A percentile compares a stretch with the other conserved stretches of the same genome.
Evolutionary conservation across 2,797 vertebrate genomes (phyloP).

Genomic region (Molossus alvarezi): DNA sequence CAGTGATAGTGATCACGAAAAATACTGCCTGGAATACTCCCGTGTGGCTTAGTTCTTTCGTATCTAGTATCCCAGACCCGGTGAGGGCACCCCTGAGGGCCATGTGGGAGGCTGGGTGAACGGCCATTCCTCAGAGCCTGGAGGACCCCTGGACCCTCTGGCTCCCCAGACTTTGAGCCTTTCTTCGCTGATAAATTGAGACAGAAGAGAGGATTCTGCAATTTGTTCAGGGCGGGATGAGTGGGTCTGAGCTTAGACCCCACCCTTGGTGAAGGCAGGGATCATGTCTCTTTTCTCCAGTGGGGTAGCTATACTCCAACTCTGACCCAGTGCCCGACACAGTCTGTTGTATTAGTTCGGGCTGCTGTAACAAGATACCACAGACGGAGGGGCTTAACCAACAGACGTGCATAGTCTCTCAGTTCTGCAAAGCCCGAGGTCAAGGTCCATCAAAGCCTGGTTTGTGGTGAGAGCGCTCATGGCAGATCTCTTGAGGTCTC

Average conservation of each 20-base stretch:
- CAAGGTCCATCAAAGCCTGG: neutral
- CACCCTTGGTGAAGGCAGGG: neutral
- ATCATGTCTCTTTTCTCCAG: neutral
- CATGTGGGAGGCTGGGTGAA: neutral
- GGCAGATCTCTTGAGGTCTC: neutral
- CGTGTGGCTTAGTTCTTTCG: neutral
- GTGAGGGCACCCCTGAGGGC: neutral
- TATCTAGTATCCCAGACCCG: neutral
- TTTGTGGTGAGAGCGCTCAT: neutral
- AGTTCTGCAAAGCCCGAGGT: neutral
- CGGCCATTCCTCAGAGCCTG: neutral
- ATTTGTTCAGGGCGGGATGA: neutral
- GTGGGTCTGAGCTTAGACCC: neutral
- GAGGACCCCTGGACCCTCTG: neutral
- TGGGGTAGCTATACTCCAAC: neutral
- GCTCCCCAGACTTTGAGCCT: neutral
- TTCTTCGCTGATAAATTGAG: neutral
- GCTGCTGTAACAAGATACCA: neutral
- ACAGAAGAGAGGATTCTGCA: neutral
- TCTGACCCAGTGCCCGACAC: neutral
- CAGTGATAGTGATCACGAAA: fast-evolving
- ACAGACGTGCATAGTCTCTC: neutral
- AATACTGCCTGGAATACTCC: neutral
- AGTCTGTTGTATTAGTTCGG: fast-evolving
- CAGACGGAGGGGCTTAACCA: neutral